Base-by-base conservation (phyloP, 2,888 invertebrate species). In the Limnephilus lunatus region DNA sequence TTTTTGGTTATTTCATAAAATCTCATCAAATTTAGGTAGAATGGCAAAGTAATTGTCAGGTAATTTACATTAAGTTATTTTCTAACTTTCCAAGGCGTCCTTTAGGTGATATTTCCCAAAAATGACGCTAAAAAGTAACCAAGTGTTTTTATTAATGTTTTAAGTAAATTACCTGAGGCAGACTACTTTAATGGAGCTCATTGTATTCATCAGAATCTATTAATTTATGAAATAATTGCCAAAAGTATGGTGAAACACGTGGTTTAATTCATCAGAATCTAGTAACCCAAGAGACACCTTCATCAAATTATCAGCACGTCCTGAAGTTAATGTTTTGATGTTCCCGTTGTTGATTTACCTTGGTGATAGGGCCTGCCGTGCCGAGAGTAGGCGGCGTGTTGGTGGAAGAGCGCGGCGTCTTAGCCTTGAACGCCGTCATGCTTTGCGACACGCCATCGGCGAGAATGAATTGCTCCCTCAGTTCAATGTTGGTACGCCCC, bases 401-500 rank as follows among this genome's bases (percentile, higher is more conserved):
- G 95, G 97, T 97, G 95, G 98, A 98, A 95, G 98, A 97, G 95
- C 98, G 97, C 95, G 98, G 98, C 95, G 98, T 98, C 97, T 99
- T 99, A 95, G 99, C 98, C 96, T 98, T 98, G 97, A 99, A 99
- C 95, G 99, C 98, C 95, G 99, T 98, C 99, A 99, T 99, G 95
- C 98, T 98, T 97, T 99, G 99, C 95, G 99, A 98, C 94, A 99
- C 99, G 95, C 99, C 99, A 95, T 99, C 98, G 95, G 99, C 99
- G 97, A 99, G 97, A 96, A 99, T 99, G 97, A 99, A 99, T 97
- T 99, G 99, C 96, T 99, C 99, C 95, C 99, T 98, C 95, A 99
- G 98, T 97, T 99, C 99, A 97, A 99, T 98, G 97, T 99, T 99
- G 96, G 99, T 99, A 97, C 99, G 98, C 97, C 99, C 99, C 97